Conservation (phyloP, 2,113 vertebrate genomes). For the Notarius quadriscutis region DNA sequence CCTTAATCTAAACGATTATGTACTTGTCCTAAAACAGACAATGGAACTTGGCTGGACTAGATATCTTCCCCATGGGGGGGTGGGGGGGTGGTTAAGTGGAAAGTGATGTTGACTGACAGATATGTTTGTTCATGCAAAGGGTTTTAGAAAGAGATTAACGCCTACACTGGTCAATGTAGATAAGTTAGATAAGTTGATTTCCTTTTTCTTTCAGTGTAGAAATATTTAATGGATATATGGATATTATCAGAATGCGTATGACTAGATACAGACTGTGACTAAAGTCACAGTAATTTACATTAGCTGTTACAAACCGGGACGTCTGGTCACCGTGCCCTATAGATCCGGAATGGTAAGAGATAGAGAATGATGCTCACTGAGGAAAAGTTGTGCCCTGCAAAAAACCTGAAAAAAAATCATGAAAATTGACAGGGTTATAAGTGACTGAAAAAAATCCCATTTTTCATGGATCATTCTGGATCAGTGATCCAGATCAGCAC, state of each 20-base stretch:
- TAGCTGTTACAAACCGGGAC: no score
- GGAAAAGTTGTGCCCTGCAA: no score
- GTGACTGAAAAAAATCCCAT: no score
- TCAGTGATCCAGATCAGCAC: no score
- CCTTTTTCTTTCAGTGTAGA: not conserved
- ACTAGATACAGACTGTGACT: no score
- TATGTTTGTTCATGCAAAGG: conserved; percentile 1
- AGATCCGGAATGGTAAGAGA: no score
- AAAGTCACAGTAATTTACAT: no score
- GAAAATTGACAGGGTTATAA: no score
- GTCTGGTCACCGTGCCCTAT: no score
- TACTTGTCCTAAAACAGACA: conserved; percentile 15
- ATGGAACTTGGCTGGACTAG: conserved; percentile 17
- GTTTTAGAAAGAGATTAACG: not conserved
- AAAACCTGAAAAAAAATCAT: no score
- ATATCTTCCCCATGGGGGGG: not conserved
- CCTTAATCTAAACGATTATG: conserved; percentile 36
- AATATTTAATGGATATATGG: not conserved
- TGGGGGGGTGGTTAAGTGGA: not conserved
- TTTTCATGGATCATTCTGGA: no score
- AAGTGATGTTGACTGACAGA: not conserved
- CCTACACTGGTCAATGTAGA: not conserved
- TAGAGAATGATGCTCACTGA: no score
- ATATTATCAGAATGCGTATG: not conserved
- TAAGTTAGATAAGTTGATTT: not conserved